Evolutionary conservation across 2,888 invertebrate genomes (phyloP), one percentile per base, ranked within the genome.

Genomic region (Eulithis testata): DNA sequence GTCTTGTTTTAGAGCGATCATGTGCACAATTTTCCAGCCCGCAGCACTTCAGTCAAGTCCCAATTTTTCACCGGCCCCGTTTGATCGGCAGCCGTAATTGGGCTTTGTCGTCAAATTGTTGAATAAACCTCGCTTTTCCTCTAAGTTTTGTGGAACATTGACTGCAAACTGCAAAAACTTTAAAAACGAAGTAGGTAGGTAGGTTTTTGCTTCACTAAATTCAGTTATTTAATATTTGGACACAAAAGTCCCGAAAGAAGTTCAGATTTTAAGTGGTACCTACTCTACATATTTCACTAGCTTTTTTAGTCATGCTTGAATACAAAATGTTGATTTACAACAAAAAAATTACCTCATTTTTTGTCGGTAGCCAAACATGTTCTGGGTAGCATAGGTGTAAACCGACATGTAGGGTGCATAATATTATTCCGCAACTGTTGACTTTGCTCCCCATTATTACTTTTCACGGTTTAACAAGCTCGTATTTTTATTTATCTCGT

Each of bases 381-480:
- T 57, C 12, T 11, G 47, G n/a, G 52, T 56, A 53, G n/a, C 49
- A 60, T 58, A 54, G 60, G 60, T 66, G 63, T 66, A 52, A 66
- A 65, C 66, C 62, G 47, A 64, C 79, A 80, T 79, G 78, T 79
- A 83, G 85, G 70, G 86, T 86, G 87, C 84, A 89, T 89, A 85
- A 87, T 81, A 79, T 71, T 76, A 76, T 68, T 81, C 80, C 80
- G 83, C 83, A 81, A 83, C 87, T 93, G 93, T 93, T 92, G 93
- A 92, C 91, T 92, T 86, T 87, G 77, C 83, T 81, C 88, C 90
- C 90, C 80, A 90, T 89, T 91, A 91, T 91, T 90, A 89, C 90
- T 89, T 91, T 92, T 93, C 91, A 92, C 92, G 91, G 89, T 91
- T 91, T 92, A 92, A 92, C 92, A 90, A 90, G 88, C 91, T 89